Evolutionary conservation across 2,113 vertebrate species (phyloP), one percentile per base, ranked within the genome.

Genomic region (Sinocyclocheilus anophthalmus): DNA sequence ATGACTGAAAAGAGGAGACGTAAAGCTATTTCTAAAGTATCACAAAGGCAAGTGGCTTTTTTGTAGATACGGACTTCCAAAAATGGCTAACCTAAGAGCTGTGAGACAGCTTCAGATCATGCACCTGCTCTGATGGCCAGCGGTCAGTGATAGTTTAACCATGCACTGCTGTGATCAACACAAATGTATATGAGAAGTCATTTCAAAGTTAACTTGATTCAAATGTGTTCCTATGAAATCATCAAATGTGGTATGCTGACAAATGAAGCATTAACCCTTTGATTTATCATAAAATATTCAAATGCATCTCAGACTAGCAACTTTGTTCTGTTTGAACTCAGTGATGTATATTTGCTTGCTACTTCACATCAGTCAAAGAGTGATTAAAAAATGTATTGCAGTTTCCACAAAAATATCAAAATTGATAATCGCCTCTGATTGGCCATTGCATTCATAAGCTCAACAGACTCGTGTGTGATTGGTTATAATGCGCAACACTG

Each of bases 1-100:
- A 82, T 4, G 63, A 83, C 72, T 81, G 81, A 86, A 86, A 63
- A 81, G 69, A 84, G 72, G 84, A 33, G 85, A 83, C 63, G 53
- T 81, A 61, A 80, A 89, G 85, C 78, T 73, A 82, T 87, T 84
- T 81, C 83, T 84, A 76, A 69, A 75, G 39, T 53, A 37, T 79
- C 24, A 26, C 55, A 75, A 75, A 59, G 57, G 30, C 75, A 67
- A 45, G 76, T 85, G 1, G 57, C 55, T 73, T 75, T 80, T 33
- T 84, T 87, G 59, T 70, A 72, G 72, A 72, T 87, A 33, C 0
- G 37, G 57, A 69, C 18, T 39, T 84, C 39, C 77, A 80, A 80
- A 80, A 80, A 80, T 80, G 77, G 76, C 77, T 61, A 61, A 50
- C 70, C 20, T 13, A 77, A 53, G 76, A 77, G 45, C 76, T 69